Conservation (phyloP, 2,888 invertebrate genomes). For the Neoascia interrupta region DNA sequence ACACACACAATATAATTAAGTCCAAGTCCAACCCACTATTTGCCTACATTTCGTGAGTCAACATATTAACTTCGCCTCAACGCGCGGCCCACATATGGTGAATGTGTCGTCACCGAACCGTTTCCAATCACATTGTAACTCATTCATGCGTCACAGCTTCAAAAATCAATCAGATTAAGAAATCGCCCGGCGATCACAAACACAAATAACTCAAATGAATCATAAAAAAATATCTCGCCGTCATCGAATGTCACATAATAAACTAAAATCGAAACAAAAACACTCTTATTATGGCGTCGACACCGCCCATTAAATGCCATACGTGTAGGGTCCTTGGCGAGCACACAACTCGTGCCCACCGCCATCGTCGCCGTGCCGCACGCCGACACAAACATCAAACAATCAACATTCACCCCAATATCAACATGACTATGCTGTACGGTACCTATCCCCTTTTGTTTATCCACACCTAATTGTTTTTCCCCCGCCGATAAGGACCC, state of each 20-base stretch:
- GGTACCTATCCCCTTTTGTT: slow-evolving; percentile 30
- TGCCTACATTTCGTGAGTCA: too few relatives aligned
- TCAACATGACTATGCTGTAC: slow-evolving; percentile 20
- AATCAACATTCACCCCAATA: slow-evolving; percentile 5
- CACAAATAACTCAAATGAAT: slow-evolving; percentile 34
- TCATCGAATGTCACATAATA: slow-evolving; percentile 49
- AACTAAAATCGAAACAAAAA: slow-evolving; percentile 41
- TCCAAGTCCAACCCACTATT: too few relatives aligned
- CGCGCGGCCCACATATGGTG: background rate
- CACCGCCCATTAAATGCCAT: slow-evolving; percentile 1
- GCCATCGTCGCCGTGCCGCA: background rate
- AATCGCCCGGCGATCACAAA: too few relatives aligned
- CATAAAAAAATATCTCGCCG: slow-evolving; percentile 26
- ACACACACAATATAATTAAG: background rate
- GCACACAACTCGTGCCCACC: background rate
- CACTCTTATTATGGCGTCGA: slow-evolving; percentile 44
- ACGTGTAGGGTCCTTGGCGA: background rate
- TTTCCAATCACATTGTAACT: background rate
- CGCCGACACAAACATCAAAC: background rate
- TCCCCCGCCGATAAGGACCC: slow-evolving; percentile 6
- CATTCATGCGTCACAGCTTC: background rate
- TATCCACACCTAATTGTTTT: slow-evolving; percentile 67
- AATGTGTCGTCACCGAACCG: background rate
- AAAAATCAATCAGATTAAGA: slow-evolving; percentile 20
- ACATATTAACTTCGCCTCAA: background rate